phyloP scores from a whole-genome alignment of 2,797 vertebrate genomes.

The Smutsia temminckii region DNA sequence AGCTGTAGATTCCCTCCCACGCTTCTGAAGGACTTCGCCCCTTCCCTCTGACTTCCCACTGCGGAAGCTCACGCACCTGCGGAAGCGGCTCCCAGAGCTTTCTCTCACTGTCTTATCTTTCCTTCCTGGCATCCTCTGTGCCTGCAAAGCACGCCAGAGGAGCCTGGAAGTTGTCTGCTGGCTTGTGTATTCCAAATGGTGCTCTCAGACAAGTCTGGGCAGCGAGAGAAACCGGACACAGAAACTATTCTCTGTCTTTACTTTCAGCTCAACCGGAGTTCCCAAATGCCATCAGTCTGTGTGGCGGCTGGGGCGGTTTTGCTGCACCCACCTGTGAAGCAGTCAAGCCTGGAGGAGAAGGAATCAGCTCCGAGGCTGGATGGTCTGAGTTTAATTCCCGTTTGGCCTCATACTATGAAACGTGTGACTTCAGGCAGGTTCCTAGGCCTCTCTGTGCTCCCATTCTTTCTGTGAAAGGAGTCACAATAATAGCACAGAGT shows the following conservation, averaged over 20 bases:
- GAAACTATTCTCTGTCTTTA: not conserved
- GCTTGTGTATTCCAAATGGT: not conserved
- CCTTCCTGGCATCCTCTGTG: not conserved
- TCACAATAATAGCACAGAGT: not conserved
- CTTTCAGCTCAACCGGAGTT: not conserved
- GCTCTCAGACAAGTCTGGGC: not conserved
- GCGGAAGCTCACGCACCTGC: not conserved
- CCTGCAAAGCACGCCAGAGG: not conserved
- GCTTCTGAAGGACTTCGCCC: not conserved
- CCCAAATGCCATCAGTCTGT: too few species aligned
- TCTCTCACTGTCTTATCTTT: not conserved
- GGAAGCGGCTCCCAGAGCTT: fast-evolving
- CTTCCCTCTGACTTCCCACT: not conserved
- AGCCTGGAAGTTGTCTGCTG: not conserved
- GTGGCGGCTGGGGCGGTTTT: not conserved
- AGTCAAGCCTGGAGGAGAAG: fast-evolving
- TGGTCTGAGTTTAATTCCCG: fast-evolving
- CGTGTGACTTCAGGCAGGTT: too few species aligned
- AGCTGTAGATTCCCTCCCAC: conserved; percentile 52
- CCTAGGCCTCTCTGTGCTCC: not conserved
- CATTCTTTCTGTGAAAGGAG: not conserved
- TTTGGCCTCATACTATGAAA: not conserved
- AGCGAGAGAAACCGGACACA: not conserved
- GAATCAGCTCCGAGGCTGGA: not conserved
- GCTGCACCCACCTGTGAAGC: not conserved